Percentiles rank a stretch among this genome's conserved stretches.
Evolutionary conservation across 2,888 invertebrate species (phyloP).

Genomic region (Nyleta sp.): DNA sequence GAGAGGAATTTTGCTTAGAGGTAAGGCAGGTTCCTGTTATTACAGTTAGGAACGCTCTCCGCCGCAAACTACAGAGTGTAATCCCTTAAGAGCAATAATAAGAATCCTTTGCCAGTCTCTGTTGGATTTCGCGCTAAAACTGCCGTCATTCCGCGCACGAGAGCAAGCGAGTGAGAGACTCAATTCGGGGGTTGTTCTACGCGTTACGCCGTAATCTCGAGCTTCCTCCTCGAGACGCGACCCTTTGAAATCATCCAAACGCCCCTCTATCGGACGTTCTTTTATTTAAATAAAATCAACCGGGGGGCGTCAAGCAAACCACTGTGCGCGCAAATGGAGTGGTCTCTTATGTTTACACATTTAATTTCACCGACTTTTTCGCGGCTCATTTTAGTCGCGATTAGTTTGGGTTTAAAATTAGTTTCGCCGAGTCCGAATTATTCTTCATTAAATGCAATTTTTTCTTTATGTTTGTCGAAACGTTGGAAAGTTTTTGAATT

Average conservation of each 20-base stretch:
- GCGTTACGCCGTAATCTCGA: slow-evolving; percentile 69
- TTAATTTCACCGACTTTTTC: slow-evolving; percentile 48
- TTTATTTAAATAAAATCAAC: slow-evolving; percentile 68
- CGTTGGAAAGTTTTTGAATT: too few species aligned
- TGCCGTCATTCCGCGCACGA: slow-evolving; percentile 63
- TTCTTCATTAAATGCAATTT: not conserved
- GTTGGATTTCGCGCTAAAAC: slow-evolving; percentile 68
- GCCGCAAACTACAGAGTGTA: slow-evolving; percentile 78
- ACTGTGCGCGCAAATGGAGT: slow-evolving; percentile 52
- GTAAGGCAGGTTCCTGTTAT: slow-evolving; percentile 76
- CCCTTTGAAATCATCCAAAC: slow-evolving; percentile 66
- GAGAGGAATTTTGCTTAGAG: slow-evolving; percentile 62
- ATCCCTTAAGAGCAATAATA: slow-evolving; percentile 82
- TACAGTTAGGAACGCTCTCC: slow-evolving; percentile 76
- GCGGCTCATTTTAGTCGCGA: slow-evolving; percentile 31
- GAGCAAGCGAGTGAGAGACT: slow-evolving; percentile 60
- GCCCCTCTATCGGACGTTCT: slow-evolving; percentile 63
- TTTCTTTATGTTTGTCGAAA: not conserved
- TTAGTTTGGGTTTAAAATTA: slow-evolving; percentile 20
- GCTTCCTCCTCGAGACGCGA: slow-evolving; percentile 66
- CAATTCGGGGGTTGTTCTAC: slow-evolving; percentile 69
- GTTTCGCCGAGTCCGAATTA: not conserved
- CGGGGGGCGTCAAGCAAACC: slow-evolving; percentile 55
- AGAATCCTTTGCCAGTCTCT: slow-evolving; percentile 78
- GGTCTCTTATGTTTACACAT: slow-evolving; percentile 63